Conservation (phyloP, 2,797 vertebrate species). For the Acridotheres tristis region DNA sequence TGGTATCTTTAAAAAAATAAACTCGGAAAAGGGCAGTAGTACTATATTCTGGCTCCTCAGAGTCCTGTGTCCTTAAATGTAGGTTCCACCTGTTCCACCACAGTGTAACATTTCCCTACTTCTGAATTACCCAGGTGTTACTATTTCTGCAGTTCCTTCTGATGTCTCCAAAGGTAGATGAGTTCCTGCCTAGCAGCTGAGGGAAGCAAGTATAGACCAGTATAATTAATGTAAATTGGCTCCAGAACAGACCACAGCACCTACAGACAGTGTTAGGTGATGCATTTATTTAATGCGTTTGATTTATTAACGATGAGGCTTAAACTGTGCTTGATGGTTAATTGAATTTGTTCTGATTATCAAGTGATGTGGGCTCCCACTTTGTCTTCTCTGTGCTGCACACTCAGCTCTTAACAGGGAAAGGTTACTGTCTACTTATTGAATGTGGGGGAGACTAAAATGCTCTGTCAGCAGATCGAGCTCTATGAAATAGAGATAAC, state of each 20-base stretch:
- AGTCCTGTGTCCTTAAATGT: not conserved
- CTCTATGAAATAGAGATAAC: not conserved
- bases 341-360: slow-evolving; percentile 10
- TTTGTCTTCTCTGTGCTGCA: not conserved
- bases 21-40: not conserved
- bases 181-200: not conserved
- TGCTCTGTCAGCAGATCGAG: not conserved
- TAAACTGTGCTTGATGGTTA: not conserved
- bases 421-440: not conserved
- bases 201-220: not conserved
- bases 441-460: not conserved
- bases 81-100: not conserved
- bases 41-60: not conserved
- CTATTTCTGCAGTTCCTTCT: not conserved
- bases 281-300: not conserved
- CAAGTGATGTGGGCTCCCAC: not conserved
- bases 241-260: not conserved
- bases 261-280: not conserved
- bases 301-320: slow-evolving; percentile 23
- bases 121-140: not conserved
- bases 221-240: not conserved
- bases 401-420: not conserved
- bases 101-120: not conserved
- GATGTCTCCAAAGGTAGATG: not conserved
- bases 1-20: not conserved